Conservation (phyloP, 2,888 invertebrate genomes). For the Mythimna albipuncta region DNA sequence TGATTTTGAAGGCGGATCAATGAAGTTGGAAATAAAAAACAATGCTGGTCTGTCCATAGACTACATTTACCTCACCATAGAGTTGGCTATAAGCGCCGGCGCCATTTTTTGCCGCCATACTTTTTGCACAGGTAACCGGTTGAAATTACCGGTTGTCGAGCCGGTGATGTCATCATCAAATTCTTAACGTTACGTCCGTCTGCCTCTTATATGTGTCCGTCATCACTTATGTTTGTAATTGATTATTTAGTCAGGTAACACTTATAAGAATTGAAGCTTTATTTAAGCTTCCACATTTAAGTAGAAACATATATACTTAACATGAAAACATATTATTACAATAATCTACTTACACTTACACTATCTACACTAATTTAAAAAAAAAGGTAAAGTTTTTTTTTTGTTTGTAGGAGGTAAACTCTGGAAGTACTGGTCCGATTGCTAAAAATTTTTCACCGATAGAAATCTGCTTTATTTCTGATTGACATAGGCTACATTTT, state of each 20-base stretch:
- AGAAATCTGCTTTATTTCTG: too few relatives aligned
- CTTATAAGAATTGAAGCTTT: neutral
- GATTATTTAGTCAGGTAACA: neutral
- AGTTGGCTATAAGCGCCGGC: slow-evolving; percentile 42
- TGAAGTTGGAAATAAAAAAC: neutral
- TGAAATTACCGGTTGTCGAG: slow-evolving; percentile 34
- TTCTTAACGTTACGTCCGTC: slow-evolving; percentile 7
- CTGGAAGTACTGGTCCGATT: too few relatives aligned
- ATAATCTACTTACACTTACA: too few relatives aligned
- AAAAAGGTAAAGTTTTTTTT: too few relatives aligned
- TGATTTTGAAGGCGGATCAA: neutral
- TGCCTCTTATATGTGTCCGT: slow-evolving; percentile 4
- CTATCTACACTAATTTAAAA: too few relatives aligned
- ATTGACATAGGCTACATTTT: too few relatives aligned
- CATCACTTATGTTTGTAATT: slow-evolving; percentile 7
- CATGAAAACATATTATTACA: too few relatives aligned
- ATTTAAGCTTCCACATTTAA: too few relatives aligned
- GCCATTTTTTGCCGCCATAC: slow-evolving; percentile 38
- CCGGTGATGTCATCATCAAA: slow-evolving; percentile 44
- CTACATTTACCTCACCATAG: slow-evolving; percentile 20
- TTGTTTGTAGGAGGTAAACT: too few relatives aligned
- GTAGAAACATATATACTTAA: too few relatives aligned
- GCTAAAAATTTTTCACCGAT: too few relatives aligned
- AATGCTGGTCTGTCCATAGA: neutral
- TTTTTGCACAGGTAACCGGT: slow-evolving; percentile 29